Conservation (phyloP, 2,113 vertebrate genomes). For the Lontra canadensis region DNA sequence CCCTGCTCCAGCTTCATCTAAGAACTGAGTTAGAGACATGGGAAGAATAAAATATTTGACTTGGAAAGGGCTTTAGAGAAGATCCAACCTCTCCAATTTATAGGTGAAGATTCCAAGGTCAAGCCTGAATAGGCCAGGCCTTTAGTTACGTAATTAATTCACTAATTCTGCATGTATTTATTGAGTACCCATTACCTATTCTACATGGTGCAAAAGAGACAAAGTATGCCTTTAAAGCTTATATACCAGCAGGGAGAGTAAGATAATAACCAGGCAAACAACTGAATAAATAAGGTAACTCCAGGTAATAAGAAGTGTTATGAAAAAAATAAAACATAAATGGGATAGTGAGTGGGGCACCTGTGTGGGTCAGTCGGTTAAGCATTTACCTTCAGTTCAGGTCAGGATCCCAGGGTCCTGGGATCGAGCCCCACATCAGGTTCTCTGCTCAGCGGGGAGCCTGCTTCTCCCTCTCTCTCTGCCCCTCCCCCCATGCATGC, state of each 20-base stretch:
- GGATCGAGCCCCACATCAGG: background rate
- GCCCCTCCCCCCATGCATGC: background rate
- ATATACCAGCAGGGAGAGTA: background rate
- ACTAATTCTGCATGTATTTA: background rate
- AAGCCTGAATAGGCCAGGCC: background rate
- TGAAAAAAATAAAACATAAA: background rate
- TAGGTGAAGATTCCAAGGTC: background rate
- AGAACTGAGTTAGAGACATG: background rate
- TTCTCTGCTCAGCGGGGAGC: background rate
- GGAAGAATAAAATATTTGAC: background rate
- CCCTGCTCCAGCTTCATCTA: background rate
- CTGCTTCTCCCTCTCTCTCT: background rate
- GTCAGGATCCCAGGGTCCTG: background rate
- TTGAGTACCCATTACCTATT: background rate
- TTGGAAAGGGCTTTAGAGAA: slow-evolving; percentile 10
- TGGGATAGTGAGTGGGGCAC: background rate
- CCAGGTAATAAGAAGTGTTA: background rate
- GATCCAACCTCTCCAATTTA: background rate
- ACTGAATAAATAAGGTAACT: background rate
- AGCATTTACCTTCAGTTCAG: background rate
- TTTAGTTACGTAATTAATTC: background rate
- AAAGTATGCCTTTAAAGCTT: background rate
- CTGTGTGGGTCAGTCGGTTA: background rate
- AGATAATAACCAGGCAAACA: slow-evolving; percentile 18
- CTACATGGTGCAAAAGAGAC: background rate